phyloP scores from a whole-genome alignment of 2,888 invertebrate species.

The Tachina grossa region DNA sequence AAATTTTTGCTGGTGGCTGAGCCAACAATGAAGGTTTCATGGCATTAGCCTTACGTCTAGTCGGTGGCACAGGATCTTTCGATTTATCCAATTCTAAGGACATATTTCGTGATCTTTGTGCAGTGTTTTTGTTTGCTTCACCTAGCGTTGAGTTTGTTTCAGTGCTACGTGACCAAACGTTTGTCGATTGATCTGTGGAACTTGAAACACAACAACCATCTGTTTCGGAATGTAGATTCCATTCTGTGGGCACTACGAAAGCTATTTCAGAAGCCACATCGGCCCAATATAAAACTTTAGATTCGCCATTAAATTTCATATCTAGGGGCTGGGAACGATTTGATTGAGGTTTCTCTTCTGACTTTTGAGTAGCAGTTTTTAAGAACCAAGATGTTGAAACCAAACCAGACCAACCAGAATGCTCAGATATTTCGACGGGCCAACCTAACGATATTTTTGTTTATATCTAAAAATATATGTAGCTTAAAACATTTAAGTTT shows the following conservation, averaged over 20 bases:
- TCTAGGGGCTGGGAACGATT: constrained; percentile 81
- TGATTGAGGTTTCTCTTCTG: constrained; percentile 52
- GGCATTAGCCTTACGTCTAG: constrained; percentile 84
- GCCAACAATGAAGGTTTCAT: constrained; percentile 84
- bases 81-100: constrained; percentile 86
- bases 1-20: constrained; percentile 89
- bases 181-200: constrained; percentile 65
- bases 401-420: constrained; percentile 98
- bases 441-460: constrained; percentile 84
- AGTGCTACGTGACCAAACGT: constrained; percentile 77
- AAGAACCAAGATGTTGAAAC: constrained; percentile 92
- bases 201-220: constrained; percentile 83
- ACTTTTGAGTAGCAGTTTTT: constrained; percentile 75
- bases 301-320: constrained; percentile 91
- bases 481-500: background rate
- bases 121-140: constrained; percentile 74
- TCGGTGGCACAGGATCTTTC: constrained; percentile 85
- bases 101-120: constrained; percentile 87
- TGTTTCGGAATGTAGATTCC: constrained; percentile 83
- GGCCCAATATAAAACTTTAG: constrained; percentile 96
- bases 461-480: background rate
- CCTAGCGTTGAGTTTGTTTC: constrained; percentile 61
- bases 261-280: constrained; percentile 97
- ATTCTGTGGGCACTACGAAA: constrained; percentile 92
- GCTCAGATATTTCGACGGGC: constrained; percentile 92